Conservation (phyloP, 2,113 vertebrate species). For the Saccopteryx leptura region DNA sequence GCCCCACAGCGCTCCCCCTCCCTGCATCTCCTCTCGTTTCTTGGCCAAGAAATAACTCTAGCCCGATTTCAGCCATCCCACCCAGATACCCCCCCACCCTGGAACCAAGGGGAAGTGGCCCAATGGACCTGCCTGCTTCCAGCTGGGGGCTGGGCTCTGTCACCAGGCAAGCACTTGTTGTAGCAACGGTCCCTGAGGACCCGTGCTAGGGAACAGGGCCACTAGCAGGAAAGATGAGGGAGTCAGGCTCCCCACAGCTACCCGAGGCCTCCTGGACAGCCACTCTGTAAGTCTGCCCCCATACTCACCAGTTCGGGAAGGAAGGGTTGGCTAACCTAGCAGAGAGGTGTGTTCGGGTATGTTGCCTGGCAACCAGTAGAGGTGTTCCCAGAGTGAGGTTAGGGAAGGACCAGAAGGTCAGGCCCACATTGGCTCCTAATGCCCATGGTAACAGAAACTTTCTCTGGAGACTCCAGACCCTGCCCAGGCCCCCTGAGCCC, state of each 20-base stretch:
- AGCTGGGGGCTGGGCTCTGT: conserved; percentile 27
- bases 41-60: background rate
- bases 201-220: background rate
- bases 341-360: conserved; percentile 21
- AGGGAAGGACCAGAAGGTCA: background rate
- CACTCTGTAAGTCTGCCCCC: conserved; percentile 70
- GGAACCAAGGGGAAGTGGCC: background rate
- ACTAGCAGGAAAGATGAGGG: conserved; percentile 59
- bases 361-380: conserved; percentile 60
- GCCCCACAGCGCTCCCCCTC: background rate
- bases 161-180: conserved; percentile 77
- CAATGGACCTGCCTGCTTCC: background rate
- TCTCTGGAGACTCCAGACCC: background rate
- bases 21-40: background rate
- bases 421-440: background rate
- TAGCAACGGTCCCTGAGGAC: conserved; percentile 75
- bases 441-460: background rate
- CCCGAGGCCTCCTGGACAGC: background rate
- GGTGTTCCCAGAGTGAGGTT: background rate
- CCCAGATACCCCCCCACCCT: background rate
- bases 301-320: background rate
- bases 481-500: background rate
- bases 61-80: background rate
- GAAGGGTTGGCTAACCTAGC: background rate
- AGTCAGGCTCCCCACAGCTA: conserved; percentile 46